phyloP scores from a whole-genome alignment of 2,888 invertebrate species.

The Papilio elwesi region DNA sequence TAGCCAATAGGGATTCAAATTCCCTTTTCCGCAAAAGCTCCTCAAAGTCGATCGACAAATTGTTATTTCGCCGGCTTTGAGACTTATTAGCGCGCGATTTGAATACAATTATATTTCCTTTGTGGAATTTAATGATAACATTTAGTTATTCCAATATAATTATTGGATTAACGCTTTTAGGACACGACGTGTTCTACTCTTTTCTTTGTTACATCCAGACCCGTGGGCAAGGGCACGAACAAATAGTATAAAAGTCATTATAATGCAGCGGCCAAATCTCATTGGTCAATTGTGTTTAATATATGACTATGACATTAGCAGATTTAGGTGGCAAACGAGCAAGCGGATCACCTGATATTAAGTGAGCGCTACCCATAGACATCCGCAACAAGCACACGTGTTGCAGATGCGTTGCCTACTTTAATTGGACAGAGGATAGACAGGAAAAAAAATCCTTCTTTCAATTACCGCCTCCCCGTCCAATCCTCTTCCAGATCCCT shows the following conservation, averaged over 20 bases:
- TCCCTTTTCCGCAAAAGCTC: conserved; percentile 10
- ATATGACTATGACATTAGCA: not conserved
- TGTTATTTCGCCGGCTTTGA: conserved; percentile 13
- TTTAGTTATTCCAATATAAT: not conserved
- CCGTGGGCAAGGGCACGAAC: not conserved
- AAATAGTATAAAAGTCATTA: not conserved
- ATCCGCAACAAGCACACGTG: too few species aligned
- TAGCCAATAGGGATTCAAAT: not conserved
- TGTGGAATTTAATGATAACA: not conserved
- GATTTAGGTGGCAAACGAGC: too few species aligned
- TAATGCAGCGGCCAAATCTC: too few species aligned
- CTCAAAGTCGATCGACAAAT: conserved; percentile 16
- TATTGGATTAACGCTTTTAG: not conserved
- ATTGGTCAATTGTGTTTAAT: not conserved
- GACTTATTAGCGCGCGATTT: conserved; percentile 1
- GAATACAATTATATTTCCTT: conserved; percentile 2
- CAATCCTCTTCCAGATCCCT: too few species aligned
- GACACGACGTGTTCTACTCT: not conserved
- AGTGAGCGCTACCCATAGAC: too few species aligned
- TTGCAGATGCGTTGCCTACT: too few species aligned
- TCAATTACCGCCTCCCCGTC: too few species aligned
- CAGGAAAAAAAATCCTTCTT: too few species aligned
- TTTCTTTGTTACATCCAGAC: not conserved
- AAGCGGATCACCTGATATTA: too few species aligned
- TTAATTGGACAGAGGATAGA: too few species aligned